Evolutionary conservation across 2,797 vertebrate genomes (phyloP).

Genomic region (Onychomys torridus): DNA sequence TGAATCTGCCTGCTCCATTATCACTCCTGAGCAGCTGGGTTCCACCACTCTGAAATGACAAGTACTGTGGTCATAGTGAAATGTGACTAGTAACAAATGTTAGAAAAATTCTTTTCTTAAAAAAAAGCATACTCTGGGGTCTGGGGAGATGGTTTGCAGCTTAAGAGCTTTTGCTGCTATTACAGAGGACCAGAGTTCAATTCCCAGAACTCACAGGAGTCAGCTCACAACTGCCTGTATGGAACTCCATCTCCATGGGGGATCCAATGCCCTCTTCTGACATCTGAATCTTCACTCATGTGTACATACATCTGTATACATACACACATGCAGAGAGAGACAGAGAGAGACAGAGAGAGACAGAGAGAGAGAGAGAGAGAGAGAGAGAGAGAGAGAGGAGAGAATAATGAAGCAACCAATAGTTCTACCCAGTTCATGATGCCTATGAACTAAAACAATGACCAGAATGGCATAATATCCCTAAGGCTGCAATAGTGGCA

Average conservation of each 20-base stretch:
- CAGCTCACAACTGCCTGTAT: neutral
- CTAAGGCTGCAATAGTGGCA: neutral
- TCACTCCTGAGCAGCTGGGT: neutral
- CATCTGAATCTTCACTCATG: neutral
- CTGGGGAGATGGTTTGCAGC: neutral
- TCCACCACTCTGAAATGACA: neutral
- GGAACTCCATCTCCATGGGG: neutral
- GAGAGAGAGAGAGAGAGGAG: too few species aligned
- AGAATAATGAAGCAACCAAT: neutral
- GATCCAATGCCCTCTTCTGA: neutral
- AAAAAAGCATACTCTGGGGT: neutral
- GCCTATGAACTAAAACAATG: neutral
- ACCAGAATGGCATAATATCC: neutral
- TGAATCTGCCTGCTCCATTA: neutral
- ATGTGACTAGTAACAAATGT: neutral
- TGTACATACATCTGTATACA: neutral
- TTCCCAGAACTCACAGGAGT: neutral
- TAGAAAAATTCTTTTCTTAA: neutral
- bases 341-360: too few species aligned
- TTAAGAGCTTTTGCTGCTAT: neutral
- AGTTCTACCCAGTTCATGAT: neutral
- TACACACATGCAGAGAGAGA: neutral
- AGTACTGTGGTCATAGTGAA: neutral
- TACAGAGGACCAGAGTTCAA: neutral
- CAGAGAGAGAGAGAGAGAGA: too few species aligned